A percentile compares a stretch with the other conserved stretches of the same genome.
Conservation (phyloP, 2,888 invertebrate species). For the Escarpia spicata region DNA sequence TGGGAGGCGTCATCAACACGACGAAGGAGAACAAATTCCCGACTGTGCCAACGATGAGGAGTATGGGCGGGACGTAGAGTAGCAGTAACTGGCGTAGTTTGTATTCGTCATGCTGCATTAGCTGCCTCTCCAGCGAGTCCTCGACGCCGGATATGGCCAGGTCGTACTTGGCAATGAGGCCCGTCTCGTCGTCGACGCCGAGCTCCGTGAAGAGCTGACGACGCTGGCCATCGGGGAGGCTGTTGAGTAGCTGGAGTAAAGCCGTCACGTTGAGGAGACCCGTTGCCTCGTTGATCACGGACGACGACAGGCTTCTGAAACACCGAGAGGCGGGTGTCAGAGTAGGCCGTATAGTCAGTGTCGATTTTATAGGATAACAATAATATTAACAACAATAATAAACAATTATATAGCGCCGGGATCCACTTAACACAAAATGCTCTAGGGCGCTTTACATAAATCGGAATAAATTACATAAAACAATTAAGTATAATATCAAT, state of each 20-base stretch:
- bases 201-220: neutral
- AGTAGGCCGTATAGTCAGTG: neutral
- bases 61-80: slow-evolving; percentile 53
- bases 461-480: too few relatives aligned
- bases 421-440: too few relatives aligned
- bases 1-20: slow-evolving; percentile 51
- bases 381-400: too few relatives aligned
- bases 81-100: slow-evolving; percentile 40
- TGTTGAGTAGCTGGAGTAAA: neutral
- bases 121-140: neutral
- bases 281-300: neutral
- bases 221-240: neutral
- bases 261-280: neutral
- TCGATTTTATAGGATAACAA: neutral
- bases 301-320: neutral
- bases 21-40: slow-evolving; percentile 58
- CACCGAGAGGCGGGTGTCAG: neutral
- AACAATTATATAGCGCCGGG: too few relatives aligned
- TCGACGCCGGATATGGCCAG: neutral
- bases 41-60: slow-evolving; percentile 55
- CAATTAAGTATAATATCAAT: too few relatives aligned
- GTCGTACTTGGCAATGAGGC: neutral
- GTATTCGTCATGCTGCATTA: neutral
- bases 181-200: neutral
- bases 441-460: too few relatives aligned